Base-by-base conservation (phyloP, 2,888 invertebrate species). In the Ophioninae sp. region DNA sequence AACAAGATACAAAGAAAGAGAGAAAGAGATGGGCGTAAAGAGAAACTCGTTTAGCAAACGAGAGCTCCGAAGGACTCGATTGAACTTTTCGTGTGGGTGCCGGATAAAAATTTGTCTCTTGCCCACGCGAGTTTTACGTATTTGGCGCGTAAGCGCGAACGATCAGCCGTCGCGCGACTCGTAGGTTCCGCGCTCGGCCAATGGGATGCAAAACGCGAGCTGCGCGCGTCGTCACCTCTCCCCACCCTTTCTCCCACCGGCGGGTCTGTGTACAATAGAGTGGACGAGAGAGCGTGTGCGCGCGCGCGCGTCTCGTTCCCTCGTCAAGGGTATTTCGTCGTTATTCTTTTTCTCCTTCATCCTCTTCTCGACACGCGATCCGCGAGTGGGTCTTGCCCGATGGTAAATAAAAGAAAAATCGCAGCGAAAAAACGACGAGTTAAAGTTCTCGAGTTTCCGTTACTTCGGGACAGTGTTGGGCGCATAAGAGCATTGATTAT, bases 41-140 rank as follows among this genome's bases (percentile, higher is more conserved):
- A 65, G 70, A 76, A 76, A 76, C 76, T 76, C 81, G 82, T 83
- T 85, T 75, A 68, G 57, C 20, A 44, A 68, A 68, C 67, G 59
- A 76, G 65, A 67, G 57, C 41, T 39, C 37, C 67, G 23, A 5
- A 67, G 67, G 44, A 10, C 65, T 70, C 62, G 68, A 74, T 81
- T 7, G 57, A 57, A 76, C 37, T 73, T 79, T 79, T 79, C 77
- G 87, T 87, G 89, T 90, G 85, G 90, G 90, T 59, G 59, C 20
- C 1, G 79, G 67, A 44, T 85, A 89, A 90, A 89, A 89, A 87
- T 86, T 83, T 37, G 83, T 83, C 44, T 79, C 87, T 85, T 82
- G 83, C 89, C 90, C 89, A 90, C 90, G 90, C 89, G 82, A 84
- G 83, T 86, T 86, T 87, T 87, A 88, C 86, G 86, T 89, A 90